Evolutionary conservation across 2,113 vertebrate genomes (phyloP), one percentile per base, ranked within the genome.

Genomic region (Tauraco erythrolophus): DNA sequence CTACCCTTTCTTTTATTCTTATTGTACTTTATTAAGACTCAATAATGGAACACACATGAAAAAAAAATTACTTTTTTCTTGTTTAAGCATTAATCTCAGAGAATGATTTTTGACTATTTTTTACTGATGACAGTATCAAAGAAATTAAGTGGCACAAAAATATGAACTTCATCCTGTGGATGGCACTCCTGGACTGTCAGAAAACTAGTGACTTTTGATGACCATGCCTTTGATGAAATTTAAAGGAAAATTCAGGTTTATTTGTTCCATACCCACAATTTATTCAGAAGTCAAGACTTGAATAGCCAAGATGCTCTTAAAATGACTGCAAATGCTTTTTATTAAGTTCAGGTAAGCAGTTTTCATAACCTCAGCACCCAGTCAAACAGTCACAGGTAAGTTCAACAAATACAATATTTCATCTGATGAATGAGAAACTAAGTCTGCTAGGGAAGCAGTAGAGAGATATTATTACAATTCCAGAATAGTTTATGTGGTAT

Each of bases 151-250:
- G 60, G 28, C 58, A 92, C 14, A 85, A 89, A 96, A 82, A 72
- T 96, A 48, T 92, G 0, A 66, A 24, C 65, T 97, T 70, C 28
- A 54, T 84, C 97, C 98, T 97, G 95, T 96, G 89, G 98, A 91
- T 97, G 98, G 97, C 95, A 86, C 88, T 97, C 87, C 75, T 80
- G 96, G 75, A 85, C 94, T 83, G 24, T 62, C 48, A 92, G 56
- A 95, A 69, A 95, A 25, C 10, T 27, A 48, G 39, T 48, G 28
- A 57, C 58, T 88, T 88, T 62, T n/a, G 35, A 94, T 72, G 84
- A 50, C 45, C 62, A 31, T 70, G 11, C 4, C 30, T 95, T 60
- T 94, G 71, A 89, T 87, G 46, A 70, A 88, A 92, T 91, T 94
- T 95, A 95, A 89, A 93, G 58, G 31, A 68, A 94, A 92, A 97